Base-by-base conservation (phyloP, 2,113 vertebrate genomes). In the Cricetomys ansorgei region DNA sequence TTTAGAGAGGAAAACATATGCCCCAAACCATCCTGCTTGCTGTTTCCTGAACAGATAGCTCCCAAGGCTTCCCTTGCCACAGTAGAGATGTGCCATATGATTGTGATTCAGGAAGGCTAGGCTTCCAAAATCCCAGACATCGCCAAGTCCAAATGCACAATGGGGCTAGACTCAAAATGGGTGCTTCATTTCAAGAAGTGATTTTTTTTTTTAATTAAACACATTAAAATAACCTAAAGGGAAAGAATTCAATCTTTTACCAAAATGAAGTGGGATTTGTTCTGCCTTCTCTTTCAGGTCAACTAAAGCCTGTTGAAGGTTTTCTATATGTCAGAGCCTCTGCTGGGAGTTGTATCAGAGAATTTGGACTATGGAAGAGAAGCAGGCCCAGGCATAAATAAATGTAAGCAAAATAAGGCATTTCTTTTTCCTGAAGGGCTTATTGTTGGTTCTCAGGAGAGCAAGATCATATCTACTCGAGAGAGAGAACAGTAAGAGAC, bases 191-290 rank as follows among this genome's bases (percentile, higher is more conserved):
- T 95, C 64, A 91, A 93, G 91, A 91, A 92, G 67, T 59, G 19
- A 72, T n/a, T 88, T 89, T 91, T 95, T 95, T 96, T 93, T 79
- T 55, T 25, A 25, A 88, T 65, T 94, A 88, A 88, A 91, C 70
- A 92, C 70, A 89, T 73, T 88, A 92, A 97, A 92, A 92, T 57
- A 55, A 69, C 92, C 91, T 87, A 95, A 89, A 69, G 55, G 65
- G 89, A 73, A 95, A 76, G 34, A 76, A 95, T 37, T 59, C 57
- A 64, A 72, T 86, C 93, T 75, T 94, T 77, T 21, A 91, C 94
- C 29, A 92, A 95, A 94, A 95, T 89, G 88, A 94, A 91, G 89
- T 91, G 48, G 48, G 64, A 95, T 96, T 90, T 97, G 91, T 87
- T 92, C 70, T 92, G 65, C 23, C 62, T 96, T 84, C 43, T 64